Evolutionary conservation across 2,797 vertebrate species (phyloP), one percentile per base, ranked within the genome.

Genomic region (Lithobates sylvaticus): DNA sequence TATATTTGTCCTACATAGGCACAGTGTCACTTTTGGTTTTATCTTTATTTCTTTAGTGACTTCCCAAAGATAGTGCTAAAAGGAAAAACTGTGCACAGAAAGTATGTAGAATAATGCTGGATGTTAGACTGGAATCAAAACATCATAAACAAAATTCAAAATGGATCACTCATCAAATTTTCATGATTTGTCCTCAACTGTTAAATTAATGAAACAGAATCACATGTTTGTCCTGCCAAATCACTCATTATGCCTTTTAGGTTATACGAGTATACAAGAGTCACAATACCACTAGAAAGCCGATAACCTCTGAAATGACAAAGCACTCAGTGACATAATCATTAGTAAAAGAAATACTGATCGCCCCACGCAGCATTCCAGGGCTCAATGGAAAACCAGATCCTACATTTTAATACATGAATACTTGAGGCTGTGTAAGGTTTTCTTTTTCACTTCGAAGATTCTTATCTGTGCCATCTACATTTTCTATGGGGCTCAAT

Each of bases 381-480:
- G 5, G 26, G 7, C 68, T 61, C 74, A 84, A 84, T 78, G 36
- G 34, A 84, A 84, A 61, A 72, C 23, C 23, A 70, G 26, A 76
- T 70, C 27, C n/a, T 64, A 21, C 21, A 65, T 50, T 34, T 75
- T 39, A 75, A 47, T 67, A 67, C 65, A 39, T 83, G 61, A 42
- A 83, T 65, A 42, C 39, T 44, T 71, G 54, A 54, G 69, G 36
- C 27, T 58, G 27, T 74, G 15, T 80, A 68, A 39, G 44, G 78
- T 86, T 81, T 81, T 64, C 29, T 0, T 69, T 86, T 69, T 76
- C 70, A 75, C 44, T 68, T 65, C 26, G 27, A 64, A 80, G 21
- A 39, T 69, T 65, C 76, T 86, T 86, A 81, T 86, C 84, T 70
- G 13, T 47, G 67, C 26, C 61, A 81, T 86, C 65, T 81, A 76